Percentiles rank a stretch among this genome's conserved stretches.
These are phyloP conservation scores for Cardinalis cardinalis DNA, from an alignment of 2,113 vertebrate genomes.

Conservation along the genomic window DNA sequence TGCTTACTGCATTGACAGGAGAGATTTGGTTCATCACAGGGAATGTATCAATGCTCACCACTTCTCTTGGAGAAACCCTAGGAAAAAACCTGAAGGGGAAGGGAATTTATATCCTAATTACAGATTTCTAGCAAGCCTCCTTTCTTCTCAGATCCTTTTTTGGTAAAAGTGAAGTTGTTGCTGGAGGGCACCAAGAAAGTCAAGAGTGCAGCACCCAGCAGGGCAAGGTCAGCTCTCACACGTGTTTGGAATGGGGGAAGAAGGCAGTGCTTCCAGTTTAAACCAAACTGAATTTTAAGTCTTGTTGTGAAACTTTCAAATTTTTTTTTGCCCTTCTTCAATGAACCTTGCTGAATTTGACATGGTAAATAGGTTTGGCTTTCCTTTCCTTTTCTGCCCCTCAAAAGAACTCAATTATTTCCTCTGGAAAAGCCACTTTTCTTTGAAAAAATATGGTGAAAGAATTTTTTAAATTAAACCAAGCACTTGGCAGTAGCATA, in stretches of 20 bases:
- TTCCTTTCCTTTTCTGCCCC: neutral
- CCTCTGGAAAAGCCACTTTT: neutral
- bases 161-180: neutral
- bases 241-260: rapidly evolving
- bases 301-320: neutral
- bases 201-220: neutral
- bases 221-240: neutral
- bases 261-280: neutral
- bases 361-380: neutral
- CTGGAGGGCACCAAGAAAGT: neutral
- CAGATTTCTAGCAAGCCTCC: neutral
- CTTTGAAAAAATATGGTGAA: neutral
- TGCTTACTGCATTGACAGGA: neutral
- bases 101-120: neutral
- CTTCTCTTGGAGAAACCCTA: neutral
- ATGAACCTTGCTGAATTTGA: neutral
- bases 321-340: neutral
- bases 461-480: neutral
- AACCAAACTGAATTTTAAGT: neutral
- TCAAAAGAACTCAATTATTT: neutral
- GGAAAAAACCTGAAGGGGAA: neutral
- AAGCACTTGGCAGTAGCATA: neutral
- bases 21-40: neutral
- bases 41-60: neutral
- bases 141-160: neutral